Evolutionary conservation across 2,888 invertebrate species (phyloP).

Genomic region (Rugalucina vietnamica): DNA sequence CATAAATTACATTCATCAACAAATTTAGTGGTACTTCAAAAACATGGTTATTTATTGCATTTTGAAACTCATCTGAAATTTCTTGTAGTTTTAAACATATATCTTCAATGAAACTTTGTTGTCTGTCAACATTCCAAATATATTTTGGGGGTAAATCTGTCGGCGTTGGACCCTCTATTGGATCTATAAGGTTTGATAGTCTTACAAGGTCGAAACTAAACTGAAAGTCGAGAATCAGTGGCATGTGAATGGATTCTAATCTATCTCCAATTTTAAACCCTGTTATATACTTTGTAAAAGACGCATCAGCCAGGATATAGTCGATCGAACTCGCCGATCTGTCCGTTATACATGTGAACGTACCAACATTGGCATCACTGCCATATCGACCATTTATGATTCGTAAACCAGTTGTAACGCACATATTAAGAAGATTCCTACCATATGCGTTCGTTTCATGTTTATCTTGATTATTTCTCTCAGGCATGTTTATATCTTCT

Average conservation of each 20-base stretch:
- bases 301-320: neutral
- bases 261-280: neutral
- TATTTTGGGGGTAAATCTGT: neutral
- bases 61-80: neutral
- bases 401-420: neutral
- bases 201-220: neutral
- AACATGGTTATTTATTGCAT: neutral
- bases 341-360: neutral
- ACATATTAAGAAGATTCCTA: constrained; percentile 1
- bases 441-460: neutral
- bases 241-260: neutral
- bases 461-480: neutral
- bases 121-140: neutral
- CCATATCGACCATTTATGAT: neutral
- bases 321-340: neutral
- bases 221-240: neutral
- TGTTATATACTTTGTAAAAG: constrained; percentile 42
- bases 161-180: neutral
- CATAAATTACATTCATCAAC: neutral
- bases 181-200: neutral
- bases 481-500: neutral
- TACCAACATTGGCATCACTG: neutral
- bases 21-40: neutral
- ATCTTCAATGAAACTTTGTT: neutral
- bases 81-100: neutral